Evolutionary conservation across 1,140 invertebrate species (phyloP).

Genomic region (Cotesia chilonis): DNA sequence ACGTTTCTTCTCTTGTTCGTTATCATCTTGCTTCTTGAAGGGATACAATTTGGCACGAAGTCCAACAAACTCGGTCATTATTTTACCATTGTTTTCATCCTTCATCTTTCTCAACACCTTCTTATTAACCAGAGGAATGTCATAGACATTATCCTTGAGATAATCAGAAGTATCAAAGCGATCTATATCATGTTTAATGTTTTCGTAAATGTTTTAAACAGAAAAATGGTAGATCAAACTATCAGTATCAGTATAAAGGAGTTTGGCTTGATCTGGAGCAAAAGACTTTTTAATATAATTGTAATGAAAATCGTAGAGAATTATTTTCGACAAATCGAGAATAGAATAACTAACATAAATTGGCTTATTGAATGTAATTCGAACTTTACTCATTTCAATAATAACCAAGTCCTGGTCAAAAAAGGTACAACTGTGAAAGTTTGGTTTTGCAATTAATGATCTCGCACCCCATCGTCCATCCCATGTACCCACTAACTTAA

Average conservation of each 20-base stretch:
- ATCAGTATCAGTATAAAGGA: background rate
- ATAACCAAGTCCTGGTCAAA: slow-evolving; percentile 4
- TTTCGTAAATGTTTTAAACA: background rate
- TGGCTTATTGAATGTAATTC: slow-evolving; percentile 46
- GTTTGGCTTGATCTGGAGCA: background rate
- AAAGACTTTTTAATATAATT: slow-evolving; percentile 42
- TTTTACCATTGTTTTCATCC: background rate
- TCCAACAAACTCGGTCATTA: slow-evolving; percentile 12
- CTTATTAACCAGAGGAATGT: slow-evolving; percentile 1
- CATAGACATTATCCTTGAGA: background rate
- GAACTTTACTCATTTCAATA: slow-evolving; percentile 4
- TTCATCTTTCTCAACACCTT: slow-evolving; percentile 4
- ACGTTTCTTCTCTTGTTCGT: background rate
- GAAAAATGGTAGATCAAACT: slow-evolving; percentile 7
- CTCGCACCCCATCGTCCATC: slow-evolving; percentile 38
- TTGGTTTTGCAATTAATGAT: slow-evolving; percentile 4
- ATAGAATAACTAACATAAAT: slow-evolving; percentile 40
- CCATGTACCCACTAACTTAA: slow-evolving; percentile 51
- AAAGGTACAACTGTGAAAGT: slow-evolving; percentile 9
- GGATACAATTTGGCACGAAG: slow-evolving; percentile 25
- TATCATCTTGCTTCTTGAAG: background rate
- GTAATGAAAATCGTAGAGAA: slow-evolving; percentile 54
- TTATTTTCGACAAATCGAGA: slow-evolving; percentile 37
- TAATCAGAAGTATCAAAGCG: slow-evolving; percentile 24
- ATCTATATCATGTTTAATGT: slow-evolving; percentile 20